Evolutionary conservation across 1,140 invertebrate genomes (phyloP).

Genomic region (Onthophagus taurus): DNA sequence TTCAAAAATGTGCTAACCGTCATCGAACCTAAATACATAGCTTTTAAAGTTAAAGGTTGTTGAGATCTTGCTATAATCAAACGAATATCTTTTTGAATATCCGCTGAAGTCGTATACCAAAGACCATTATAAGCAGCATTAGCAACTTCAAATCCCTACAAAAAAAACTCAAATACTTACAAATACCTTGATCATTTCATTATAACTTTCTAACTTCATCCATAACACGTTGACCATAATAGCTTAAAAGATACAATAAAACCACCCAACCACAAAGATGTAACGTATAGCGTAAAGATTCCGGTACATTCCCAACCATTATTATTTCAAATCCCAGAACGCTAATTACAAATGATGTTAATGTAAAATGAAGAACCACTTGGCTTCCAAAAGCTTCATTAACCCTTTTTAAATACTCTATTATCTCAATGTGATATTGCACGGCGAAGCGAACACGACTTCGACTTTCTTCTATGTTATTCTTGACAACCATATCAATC

Average conservation of each 20-base stretch:
- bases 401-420: slow-evolving; percentile 17
- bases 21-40: slow-evolving; percentile 14
- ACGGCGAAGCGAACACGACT: slow-evolving; percentile 19
- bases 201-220: slow-evolving; percentile 13
- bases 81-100: slow-evolving; percentile 14
- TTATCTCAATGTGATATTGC: slow-evolving; percentile 24
- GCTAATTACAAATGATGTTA: slow-evolving; percentile 19
- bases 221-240: slow-evolving; percentile 18
- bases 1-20: slow-evolving; percentile 16
- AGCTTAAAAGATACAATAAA: slow-evolving; percentile 14
- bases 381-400: slow-evolving; percentile 14
- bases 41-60: slow-evolving; percentile 15
- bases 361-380: slow-evolving; percentile 17
- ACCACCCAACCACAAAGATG: slow-evolving; percentile 17
- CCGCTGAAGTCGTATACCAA: slow-evolving; percentile 14
- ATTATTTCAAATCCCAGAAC: slow-evolving; percentile 17
- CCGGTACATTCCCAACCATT: slow-evolving; percentile 3
- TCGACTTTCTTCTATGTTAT: slow-evolving; percentile 10
- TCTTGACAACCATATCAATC: slow-evolving; percentile 5
- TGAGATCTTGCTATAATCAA: slow-evolving; percentile 16
- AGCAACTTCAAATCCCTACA: not conserved
- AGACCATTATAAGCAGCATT: slow-evolving; percentile 6
- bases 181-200: not conserved
- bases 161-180: not conserved
- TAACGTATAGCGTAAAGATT: slow-evolving; percentile 13